These are phyloP conservation scores for Accipiter virgatus DNA, from an alignment of 2,113 vertebrate species.

Conservation along the genomic window DNA sequence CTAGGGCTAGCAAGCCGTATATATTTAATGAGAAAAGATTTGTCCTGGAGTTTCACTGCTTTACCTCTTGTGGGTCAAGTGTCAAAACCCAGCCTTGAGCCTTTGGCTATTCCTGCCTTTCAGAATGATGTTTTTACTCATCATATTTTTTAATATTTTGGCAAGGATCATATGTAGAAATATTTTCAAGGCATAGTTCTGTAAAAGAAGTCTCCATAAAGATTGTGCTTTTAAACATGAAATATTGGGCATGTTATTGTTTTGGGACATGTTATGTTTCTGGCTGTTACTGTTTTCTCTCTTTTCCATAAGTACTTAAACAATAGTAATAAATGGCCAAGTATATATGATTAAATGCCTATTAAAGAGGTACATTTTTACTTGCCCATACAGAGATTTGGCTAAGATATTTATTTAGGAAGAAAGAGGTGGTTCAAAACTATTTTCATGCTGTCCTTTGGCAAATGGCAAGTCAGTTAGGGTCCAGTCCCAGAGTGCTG, in stretches of 20 bases:
- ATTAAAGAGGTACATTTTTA: background rate
- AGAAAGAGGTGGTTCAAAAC: background rate
- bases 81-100: background rate
- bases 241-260: background rate
- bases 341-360: background rate
- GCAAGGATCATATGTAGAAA: background rate
- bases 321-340: background rate
- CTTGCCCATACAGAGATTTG: background rate
- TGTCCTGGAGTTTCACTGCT: background rate
- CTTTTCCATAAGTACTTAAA: background rate
- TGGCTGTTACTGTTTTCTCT: background rate
- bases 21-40: background rate
- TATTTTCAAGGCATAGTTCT: background rate
- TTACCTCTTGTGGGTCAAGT: background rate
- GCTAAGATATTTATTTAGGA: background rate
- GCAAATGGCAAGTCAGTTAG: background rate
- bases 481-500: background rate
- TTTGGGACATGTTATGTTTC: background rate
- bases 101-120: background rate
- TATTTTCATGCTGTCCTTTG: background rate
- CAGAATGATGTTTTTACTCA: background rate
- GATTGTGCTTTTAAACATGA: background rate
- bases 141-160: background rate
- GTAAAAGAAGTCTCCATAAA: background rate
- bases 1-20: background rate